Evolutionary conservation across 2,888 invertebrate genomes (phyloP), one percentile per base, ranked within the genome.

Genomic region (Tetanocera ferruginea): DNA sequence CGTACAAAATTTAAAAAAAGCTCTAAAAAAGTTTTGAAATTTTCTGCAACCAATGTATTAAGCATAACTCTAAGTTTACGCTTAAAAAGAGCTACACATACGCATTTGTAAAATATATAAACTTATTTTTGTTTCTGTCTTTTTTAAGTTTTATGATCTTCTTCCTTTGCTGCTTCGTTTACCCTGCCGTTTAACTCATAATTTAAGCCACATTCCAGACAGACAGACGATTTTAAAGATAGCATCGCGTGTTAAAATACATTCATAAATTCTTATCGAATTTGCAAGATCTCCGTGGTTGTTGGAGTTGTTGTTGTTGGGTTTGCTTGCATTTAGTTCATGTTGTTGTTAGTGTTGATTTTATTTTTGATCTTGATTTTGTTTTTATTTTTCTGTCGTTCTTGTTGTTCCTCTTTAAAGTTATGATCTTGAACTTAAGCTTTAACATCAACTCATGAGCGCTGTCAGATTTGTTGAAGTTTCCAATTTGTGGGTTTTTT

Each of bases 221-320:
- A 72, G 72, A 67, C 67, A 67, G 67, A 55, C 72, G 57, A 72
- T 72, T 60, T 72, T 60, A 72, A 72, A 72, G 71, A 72, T 72
- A 60, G 69, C 73, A 79, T 79, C 79, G 79, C 79, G 79, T 79
- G 79, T 76, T 79, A 76, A 76, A 73, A 83, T 85, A 84, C 86
- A 85, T 85, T 87, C 86, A 85, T 87, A 87, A 85, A 86, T 87
- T 84, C 83, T 83, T 82, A 85, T 82, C 81, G 81, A 75, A 62
- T 72, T 60, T 25, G 75, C 71, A 49, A 64, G 76, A 75, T 72
- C 66, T 73, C 75, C 55, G 3, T 69, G 74, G 57, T 49, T 69
- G 62, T 71, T 52, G n/a, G n/a, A n/a, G 64, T 52, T 64, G 67
- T 69, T 75, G 52, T 57, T 52, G 64, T 75, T 28, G 31, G 25